Conservation (phyloP, 1,140 invertebrate species). For the Thalassaphorura encarpata region DNA sequence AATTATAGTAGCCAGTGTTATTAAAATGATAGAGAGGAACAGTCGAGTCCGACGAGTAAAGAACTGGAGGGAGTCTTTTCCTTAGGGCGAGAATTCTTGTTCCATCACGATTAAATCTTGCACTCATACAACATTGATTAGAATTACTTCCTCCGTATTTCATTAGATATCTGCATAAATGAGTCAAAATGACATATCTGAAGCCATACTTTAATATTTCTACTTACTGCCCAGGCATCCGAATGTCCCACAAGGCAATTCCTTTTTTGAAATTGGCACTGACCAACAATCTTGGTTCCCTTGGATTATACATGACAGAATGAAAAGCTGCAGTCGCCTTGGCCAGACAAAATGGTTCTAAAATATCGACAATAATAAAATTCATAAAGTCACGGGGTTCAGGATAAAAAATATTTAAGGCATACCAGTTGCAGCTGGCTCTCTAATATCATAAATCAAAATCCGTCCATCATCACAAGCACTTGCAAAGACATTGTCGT, state of each 20-base stretch:
- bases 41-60: slow-evolving; percentile 59
- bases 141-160: slow-evolving; percentile 58
- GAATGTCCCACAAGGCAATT: slow-evolving; percentile 75
- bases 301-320: slow-evolving; percentile 80
- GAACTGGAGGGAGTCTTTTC: slow-evolving; percentile 66
- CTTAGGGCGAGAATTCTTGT: slow-evolving; percentile 69
- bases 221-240: slow-evolving; percentile 67
- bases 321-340: slow-evolving; percentile 66
- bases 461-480: slow-evolving; percentile 83
- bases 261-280: slow-evolving; percentile 85
- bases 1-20: slow-evolving; percentile 85
- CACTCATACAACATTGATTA: slow-evolving; percentile 78
- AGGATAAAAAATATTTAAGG: slow-evolving; percentile 1
- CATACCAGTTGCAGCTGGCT: slow-evolving; percentile 40
- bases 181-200: slow-evolving; percentile 1
- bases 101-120: slow-evolving; percentile 71
- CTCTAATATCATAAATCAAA: slow-evolving; percentile 71
- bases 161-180: slow-evolving; percentile 38
- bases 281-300: slow-evolving; percentile 65
- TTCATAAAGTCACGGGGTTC: background rate
- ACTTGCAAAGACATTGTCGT: slow-evolving; percentile 70
- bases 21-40: slow-evolving; percentile 73
- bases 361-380: slow-evolving; percentile 14
- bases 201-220: too few relatives aligned
- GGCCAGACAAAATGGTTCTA: slow-evolving; percentile 54